Conservation (phyloP, 2,888 invertebrate genomes). For the Erebia aethiops region DNA sequence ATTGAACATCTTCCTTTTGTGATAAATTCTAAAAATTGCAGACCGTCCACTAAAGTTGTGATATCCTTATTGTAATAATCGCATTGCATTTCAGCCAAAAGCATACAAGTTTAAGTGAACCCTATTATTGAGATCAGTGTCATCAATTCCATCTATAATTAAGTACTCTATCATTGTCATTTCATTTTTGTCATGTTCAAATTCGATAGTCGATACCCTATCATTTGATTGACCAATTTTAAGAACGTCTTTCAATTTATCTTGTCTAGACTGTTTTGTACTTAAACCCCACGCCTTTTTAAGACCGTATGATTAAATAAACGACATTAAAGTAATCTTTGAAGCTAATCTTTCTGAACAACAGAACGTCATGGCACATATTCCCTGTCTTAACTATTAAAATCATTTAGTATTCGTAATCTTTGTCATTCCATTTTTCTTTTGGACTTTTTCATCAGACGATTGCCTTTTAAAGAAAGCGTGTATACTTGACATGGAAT, state of each 20-base stretch:
- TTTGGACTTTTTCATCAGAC: conserved; percentile 72
- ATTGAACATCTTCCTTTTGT: neutral
- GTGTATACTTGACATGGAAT: conserved; percentile 91
- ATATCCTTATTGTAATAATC: neutral
- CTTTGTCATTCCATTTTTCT: conserved; percentile 65
- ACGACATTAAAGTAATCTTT: conserved; percentile 26
- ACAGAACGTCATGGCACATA: conserved; percentile 71
- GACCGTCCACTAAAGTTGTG: neutral
- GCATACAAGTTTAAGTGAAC: neutral
- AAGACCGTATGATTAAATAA: neutral
- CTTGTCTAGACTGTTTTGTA: neutral
- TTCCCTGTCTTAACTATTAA: conserved; percentile 49
- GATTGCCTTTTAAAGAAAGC: conserved; percentile 89
- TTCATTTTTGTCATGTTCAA: neutral
- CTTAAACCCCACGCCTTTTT: neutral
- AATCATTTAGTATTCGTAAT: conserved; percentile 57
- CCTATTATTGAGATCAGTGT: neutral
- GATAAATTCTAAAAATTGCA: neutral
- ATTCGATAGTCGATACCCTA: neutral
- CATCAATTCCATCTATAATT: neutral
- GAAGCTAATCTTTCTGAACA: conserved; percentile 48
- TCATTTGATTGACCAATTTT: neutral
- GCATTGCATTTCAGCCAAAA: neutral
- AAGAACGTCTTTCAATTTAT: neutral
- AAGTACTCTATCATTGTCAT: neutral